These are phyloP conservation scores for Poecilia wingei DNA, from an alignment of 2,797 vertebrate genomes.

Conservation along the genomic window DNA sequence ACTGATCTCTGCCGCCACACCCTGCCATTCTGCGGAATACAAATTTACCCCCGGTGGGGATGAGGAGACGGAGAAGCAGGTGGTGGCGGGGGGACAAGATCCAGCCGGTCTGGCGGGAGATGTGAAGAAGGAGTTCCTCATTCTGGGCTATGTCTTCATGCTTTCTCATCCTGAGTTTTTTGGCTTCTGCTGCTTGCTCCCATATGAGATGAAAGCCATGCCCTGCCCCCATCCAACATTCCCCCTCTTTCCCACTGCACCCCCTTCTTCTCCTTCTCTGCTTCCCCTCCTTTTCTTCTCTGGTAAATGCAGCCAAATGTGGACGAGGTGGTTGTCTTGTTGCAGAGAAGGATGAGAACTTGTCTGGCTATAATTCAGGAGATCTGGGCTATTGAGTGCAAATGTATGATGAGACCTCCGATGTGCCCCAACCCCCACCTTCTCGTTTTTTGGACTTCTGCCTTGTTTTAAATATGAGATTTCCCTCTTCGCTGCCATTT, in stretches of 20 bases:
- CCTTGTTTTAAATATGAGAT: conserved; percentile 18
- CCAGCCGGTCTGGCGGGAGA: conserved; percentile 52
- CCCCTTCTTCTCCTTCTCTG: background rate
- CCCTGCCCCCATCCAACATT: conserved; percentile 66
- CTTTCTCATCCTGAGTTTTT: conserved; percentile 23
- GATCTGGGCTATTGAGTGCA: conserved; percentile 15
- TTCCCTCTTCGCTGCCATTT: background rate
- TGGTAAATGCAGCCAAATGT: conserved; percentile 24
- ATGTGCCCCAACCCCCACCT: background rate
- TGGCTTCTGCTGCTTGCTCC: conserved; percentile 23
- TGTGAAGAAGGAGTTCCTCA: conserved; percentile 41
- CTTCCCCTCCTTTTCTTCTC: conserved; percentile 1
- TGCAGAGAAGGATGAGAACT: conserved; percentile 16
- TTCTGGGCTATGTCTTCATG: conserved; percentile 30
- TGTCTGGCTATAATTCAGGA: conserved; percentile 40
- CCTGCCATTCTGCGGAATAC: conserved; percentile 62
- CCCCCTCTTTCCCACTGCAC: conserved; percentile 18
- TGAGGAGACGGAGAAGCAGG: conserved; percentile 20
- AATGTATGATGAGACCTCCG: conserved; percentile 28
- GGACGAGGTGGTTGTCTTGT: conserved; percentile 27
- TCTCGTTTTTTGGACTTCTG: background rate
- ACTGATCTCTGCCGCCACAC: conserved; percentile 56
- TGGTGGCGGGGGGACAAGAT: background rate
- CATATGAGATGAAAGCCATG: conserved; percentile 65
- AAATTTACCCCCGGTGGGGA: conserved; percentile 46